A percentile compares a stretch with the other conserved stretches of the same genome.
Evolutionary conservation across 1,140 invertebrate genomes (phyloP).

Genomic region (Scaptodrosophila lebanonensis): DNA sequence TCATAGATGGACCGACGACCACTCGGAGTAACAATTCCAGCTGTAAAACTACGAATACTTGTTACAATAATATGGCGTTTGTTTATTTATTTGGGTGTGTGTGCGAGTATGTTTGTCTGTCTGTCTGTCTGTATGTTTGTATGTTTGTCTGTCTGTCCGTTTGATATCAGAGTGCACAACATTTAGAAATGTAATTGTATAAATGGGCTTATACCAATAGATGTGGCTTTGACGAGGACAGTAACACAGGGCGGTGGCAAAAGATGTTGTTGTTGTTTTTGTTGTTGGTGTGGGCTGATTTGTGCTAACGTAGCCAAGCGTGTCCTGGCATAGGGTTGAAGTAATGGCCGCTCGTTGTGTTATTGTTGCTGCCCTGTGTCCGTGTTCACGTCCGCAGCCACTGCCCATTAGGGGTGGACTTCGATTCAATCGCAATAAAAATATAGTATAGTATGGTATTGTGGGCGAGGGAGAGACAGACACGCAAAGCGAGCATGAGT

Average conservation of each 20-base stretch:
- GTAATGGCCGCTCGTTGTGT: slow-evolving; percentile 45
- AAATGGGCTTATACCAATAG: slow-evolving; percentile 46
- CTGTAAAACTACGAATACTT: slow-evolving; percentile 26
- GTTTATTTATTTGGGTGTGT: slow-evolving; percentile 22
- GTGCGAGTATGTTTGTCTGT: background rate
- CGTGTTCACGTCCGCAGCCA: slow-evolving; percentile 12
- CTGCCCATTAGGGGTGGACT: slow-evolving; percentile 63
- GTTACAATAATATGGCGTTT: slow-evolving; percentile 35
- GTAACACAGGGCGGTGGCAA: slow-evolving; percentile 4
- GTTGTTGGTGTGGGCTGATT: slow-evolving; percentile 22
- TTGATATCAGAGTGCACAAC: slow-evolving; percentile 49
- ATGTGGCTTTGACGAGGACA: background rate
- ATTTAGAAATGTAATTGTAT: slow-evolving; percentile 64
- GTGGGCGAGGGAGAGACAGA: background rate
- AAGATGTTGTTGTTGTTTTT: background rate
- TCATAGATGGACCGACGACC: too few species aligned
- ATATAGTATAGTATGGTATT: slow-evolving; percentile 19
- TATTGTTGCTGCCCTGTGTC: slow-evolving; percentile 18
- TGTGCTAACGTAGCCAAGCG: slow-evolving; percentile 2
- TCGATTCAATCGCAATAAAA: slow-evolving; percentile 48
- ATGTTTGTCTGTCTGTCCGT: slow-evolving; percentile 26
- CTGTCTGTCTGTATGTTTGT: slow-evolving; percentile 8
- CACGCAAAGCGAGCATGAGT: slow-evolving; percentile 1
- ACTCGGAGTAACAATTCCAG: too few species aligned
- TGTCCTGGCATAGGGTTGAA: slow-evolving; percentile 50